phyloP scores from a whole-genome alignment of 2,888 invertebrate genomes.

The Sphaerophoria rueppellii region DNA sequence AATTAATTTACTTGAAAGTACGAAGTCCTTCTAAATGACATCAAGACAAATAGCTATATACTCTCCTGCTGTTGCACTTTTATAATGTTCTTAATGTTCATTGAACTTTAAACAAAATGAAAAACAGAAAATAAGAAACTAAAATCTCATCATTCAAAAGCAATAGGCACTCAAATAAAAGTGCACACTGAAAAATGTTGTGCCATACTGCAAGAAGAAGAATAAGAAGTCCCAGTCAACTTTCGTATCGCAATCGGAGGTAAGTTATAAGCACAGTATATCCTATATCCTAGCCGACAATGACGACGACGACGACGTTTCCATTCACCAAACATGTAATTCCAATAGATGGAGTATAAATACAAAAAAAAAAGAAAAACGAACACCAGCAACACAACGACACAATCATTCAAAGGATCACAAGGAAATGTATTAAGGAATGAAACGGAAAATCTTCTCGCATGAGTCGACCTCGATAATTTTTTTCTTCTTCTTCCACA shows the following conservation, averaged over 20 bases:
- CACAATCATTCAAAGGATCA: constrained; percentile 70
- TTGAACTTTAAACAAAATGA: constrained; percentile 52
- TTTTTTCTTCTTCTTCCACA: constrained; percentile 54
- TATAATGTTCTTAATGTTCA: constrained; percentile 64
- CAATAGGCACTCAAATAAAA: constrained; percentile 69
- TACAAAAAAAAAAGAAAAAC: constrained; percentile 2
- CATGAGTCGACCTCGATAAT: constrained; percentile 69
- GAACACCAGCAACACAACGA: constrained; percentile 51
- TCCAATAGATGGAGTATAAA: neutral
- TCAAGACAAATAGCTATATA: constrained; percentile 32
- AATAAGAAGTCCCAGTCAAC: constrained; percentile 45
- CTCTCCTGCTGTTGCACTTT: constrained; percentile 53
- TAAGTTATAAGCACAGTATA: constrained; percentile 53
- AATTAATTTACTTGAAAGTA: constrained; percentile 65
- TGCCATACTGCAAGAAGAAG: constrained; percentile 27
- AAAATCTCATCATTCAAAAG: constrained; percentile 49
- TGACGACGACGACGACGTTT: constrained; percentile 32
- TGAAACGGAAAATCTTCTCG: constrained; percentile 70
- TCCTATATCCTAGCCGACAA: constrained; percentile 23
- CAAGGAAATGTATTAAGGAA: constrained; percentile 71
- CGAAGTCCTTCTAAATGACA: constrained; percentile 55
- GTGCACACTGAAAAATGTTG: constrained; percentile 37
- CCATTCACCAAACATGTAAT: constrained; percentile 44
- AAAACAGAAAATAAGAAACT: constrained; percentile 19
- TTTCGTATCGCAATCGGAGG: constrained; percentile 67